Evolutionary conservation across 2,113 vertebrate genomes (phyloP).

Genomic region (Suncus etruscus): DNA sequence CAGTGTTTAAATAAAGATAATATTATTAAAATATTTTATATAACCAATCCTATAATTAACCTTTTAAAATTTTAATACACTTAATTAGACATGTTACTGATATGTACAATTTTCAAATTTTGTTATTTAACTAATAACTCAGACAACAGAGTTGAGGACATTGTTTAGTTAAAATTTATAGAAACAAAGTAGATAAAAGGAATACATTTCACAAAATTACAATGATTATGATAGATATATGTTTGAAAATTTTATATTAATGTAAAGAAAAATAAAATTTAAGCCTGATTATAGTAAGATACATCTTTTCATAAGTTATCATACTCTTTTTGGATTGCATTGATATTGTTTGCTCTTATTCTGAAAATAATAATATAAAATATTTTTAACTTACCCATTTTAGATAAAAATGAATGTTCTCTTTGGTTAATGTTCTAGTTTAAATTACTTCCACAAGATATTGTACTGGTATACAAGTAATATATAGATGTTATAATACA

Average conservation of each 20-base stretch:
- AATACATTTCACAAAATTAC: neutral
- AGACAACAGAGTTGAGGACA: neutral
- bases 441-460: neutral
- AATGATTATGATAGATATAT: conserved; percentile 22
- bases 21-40: no score
- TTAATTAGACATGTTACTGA: neutral
- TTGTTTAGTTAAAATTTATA: neutral
- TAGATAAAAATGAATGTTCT: neutral
- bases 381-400: neutral
- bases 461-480: neutral
- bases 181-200: neutral
- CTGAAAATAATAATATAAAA: neutral
- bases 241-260: neutral
- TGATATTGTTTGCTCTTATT: neutral
- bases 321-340: neutral
- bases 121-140: neutral
- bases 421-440: neutral
- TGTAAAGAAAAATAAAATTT: no score
- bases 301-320: neutral
- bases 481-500: no score
- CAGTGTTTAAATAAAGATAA: no score
- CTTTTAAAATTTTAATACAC: no score
- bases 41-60: no score
- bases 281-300: neutral
- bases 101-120: neutral